phyloP scores from a whole-genome alignment of 2,797 vertebrate species.

The Adrianichthys oophorus region DNA sequence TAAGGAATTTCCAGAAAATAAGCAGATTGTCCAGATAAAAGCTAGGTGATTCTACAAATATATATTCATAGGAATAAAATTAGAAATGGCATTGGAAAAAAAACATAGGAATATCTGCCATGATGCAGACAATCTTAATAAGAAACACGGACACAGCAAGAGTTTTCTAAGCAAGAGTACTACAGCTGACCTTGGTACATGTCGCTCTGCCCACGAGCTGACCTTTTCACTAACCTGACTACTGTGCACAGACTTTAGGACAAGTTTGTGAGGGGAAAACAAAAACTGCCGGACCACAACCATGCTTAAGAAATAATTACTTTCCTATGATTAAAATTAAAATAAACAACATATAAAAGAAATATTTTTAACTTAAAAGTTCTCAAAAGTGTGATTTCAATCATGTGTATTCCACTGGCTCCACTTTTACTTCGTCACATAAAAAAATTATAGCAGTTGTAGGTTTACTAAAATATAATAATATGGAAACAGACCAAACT shows the following conservation, averaged over 20 bases:
- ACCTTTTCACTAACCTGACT: constrained; percentile 42
- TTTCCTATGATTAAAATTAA: too few relatives aligned
- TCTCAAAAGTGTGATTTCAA: too few relatives aligned
- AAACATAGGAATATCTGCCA: constrained; percentile 15
- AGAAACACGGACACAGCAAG: background rate
- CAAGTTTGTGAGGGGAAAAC: constrained; percentile 36
- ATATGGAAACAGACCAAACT: too few relatives aligned
- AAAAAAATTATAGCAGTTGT: too few relatives aligned
- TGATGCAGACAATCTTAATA: constrained; percentile 5
- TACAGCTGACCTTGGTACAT: constrained; percentile 46
- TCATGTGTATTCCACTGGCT: too few relatives aligned
- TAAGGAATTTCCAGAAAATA: background rate
- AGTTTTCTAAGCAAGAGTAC: constrained; percentile 7
- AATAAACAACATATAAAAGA: too few relatives aligned
- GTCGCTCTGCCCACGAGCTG: constrained; percentile 44
- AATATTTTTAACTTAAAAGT: too few relatives aligned
- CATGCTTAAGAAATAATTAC: background rate
- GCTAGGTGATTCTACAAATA: too few relatives aligned
- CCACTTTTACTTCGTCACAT: too few relatives aligned
- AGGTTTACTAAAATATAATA: too few relatives aligned
- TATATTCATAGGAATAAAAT: constrained; percentile 1
- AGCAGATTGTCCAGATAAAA: background rate
- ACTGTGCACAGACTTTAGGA: constrained; percentile 34
- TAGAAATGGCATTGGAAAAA: background rate
- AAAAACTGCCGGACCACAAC: constrained; percentile 10